Evolutionary conservation across 2,113 vertebrate genomes (phyloP).

Genomic region (Pavo muticus): DNA sequence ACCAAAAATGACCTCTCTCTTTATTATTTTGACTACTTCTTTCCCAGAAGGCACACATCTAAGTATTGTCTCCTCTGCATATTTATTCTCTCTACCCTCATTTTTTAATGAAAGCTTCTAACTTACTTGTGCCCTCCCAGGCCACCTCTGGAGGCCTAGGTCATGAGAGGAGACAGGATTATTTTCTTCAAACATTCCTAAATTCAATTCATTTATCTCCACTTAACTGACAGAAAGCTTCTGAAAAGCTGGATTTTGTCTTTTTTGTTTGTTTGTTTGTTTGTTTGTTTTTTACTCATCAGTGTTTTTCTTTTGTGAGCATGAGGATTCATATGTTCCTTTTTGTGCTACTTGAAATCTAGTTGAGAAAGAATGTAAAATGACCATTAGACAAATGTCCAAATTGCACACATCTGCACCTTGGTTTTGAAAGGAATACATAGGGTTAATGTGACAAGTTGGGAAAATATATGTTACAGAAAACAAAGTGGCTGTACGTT

Average conservation of each 20-base stretch:
- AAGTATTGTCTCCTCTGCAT: background rate
- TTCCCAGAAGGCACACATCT: background rate
- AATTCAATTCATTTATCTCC: background rate
- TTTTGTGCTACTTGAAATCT: background rate
- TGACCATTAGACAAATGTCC: background rate
- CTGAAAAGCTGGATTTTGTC: accelerated
- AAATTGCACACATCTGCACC: background rate
- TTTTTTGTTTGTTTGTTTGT: background rate
- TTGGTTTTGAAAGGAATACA: background rate
- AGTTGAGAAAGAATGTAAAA: background rate
- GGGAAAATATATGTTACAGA: background rate
- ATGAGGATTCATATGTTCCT: background rate
- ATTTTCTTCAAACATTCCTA: background rate
- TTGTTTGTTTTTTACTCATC: background rate
- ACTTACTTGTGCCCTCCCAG: background rate
- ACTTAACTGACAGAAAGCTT: background rate
- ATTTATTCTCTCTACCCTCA: background rate
- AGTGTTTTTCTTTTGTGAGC: background rate
- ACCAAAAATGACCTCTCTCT: background rate
- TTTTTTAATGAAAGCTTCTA: background rate
- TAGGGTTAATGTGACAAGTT: background rate
- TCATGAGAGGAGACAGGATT: background rate
- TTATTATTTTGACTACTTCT: too few species aligned
- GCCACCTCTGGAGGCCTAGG: background rate
- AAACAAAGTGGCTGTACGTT: background rate